Conservation (phyloP, 2,113 vertebrate genomes). For the Equus przewalskii region DNA sequence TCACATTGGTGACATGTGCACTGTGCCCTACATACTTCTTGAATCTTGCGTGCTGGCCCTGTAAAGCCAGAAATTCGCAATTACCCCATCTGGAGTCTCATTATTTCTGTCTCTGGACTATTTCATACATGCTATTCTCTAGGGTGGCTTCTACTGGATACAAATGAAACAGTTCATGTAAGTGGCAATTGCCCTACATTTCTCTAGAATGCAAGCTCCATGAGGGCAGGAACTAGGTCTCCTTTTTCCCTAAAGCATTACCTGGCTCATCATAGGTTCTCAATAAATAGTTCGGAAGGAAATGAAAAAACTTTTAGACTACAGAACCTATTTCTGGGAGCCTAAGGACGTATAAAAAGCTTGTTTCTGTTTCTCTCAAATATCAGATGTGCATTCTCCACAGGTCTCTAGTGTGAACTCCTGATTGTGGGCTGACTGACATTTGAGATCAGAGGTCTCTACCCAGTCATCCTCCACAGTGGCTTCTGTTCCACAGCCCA, state of each 20-base stretch:
- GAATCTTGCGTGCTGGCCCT: constrained; percentile 96
- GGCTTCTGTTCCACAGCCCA: background rate
- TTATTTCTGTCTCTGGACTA: background rate
- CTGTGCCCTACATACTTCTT: constrained; percentile 98
- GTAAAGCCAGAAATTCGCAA: constrained; percentile 9
- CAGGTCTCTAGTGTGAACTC: background rate
- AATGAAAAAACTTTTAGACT: background rate
- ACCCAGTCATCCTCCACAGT: background rate
- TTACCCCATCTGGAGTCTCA: background rate
- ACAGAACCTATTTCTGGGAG: background rate
- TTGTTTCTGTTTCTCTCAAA: background rate
- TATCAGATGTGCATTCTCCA: background rate
- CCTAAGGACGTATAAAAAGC: background rate
- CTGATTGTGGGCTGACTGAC: constrained; percentile 32
- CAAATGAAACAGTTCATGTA: background rate
- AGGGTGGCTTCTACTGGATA: background rate
- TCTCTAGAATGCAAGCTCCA: background rate
- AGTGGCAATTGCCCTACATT: background rate
- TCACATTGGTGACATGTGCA: constrained; percentile 95
- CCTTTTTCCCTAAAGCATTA: background rate
- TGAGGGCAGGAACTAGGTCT: background rate
- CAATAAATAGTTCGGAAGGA: background rate
- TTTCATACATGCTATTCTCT: background rate
- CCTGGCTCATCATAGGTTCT: background rate
- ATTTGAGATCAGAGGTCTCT: background rate